Evolutionary conservation across 2,113 vertebrate species (phyloP), one percentile per base, ranked within the genome.

Genomic region (Antigone vipio): DNA sequence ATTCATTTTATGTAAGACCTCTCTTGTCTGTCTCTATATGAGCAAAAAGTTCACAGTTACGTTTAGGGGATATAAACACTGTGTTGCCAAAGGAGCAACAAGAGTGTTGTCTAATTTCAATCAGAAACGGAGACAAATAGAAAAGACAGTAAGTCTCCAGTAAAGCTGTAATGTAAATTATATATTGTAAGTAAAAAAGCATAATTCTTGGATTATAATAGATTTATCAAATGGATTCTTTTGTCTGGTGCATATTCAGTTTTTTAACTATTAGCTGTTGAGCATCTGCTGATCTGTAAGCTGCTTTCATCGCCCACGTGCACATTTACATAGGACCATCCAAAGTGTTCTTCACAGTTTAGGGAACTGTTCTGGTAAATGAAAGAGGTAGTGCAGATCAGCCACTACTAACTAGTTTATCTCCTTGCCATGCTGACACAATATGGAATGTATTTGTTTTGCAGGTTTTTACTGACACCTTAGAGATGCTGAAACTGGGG

Each of bases 251-350:
- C 17, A 5, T 30, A 45, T 56, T 89, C 42, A 24, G 11, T 32
- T 87, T 21, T 87, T 56, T 63, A 40, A 35, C 16, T 26, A 9
- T 40, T 78, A 58, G 10, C 23, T 64, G 4, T 10, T 45, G 20
- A 47, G 11, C 12, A 22, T 74, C 47, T 89, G 12, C 20, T 44
- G 9, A 34, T 30, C 71, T 75, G 75, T 26, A 44, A 67, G 17
- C 15, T 90, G 40, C 12, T 80, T 88, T 74, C 55, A 15, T 63
- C 64, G 24, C 9, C 24, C 12, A 26, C 0, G 0, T n/a, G 34
- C 26, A 49, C 30, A 11, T 44, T 88, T 83, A 53, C 3, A 9
- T 11, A 45, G 17, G 7, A 35, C 6, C 38, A 11, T 49, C 38
- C 6, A 6, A 84, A 88, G 52, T 22, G 10, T 58, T 89, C 68